Evolutionary conservation across 2,113 vertebrate species (phyloP).

Genomic region (Romanogobio albipinnatus): DNA sequence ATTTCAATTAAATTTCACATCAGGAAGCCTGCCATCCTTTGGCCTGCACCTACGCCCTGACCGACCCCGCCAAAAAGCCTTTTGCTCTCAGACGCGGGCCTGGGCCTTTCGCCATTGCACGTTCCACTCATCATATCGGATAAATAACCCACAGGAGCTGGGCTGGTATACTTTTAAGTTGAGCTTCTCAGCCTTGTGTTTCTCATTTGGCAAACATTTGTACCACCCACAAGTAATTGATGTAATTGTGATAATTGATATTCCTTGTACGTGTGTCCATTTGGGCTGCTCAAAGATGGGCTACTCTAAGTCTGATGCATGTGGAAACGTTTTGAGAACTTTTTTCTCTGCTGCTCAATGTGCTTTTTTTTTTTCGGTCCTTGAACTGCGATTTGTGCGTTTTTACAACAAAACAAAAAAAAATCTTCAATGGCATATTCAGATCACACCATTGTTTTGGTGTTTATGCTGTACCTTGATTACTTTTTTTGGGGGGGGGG

Average conservation of each 20-base stretch:
- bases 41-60: constrained; percentile 71
- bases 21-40: constrained; percentile 74
- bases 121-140: constrained; percentile 18
- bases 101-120: not conserved
- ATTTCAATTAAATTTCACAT: constrained; percentile 81
- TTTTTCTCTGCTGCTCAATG: constrained; percentile 59
- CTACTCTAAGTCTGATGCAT: constrained; percentile 39
- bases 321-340: constrained; percentile 56
- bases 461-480: constrained; percentile 50
- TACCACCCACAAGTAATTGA: constrained; percentile 57
- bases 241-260: constrained; percentile 62
- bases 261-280: constrained; percentile 39
- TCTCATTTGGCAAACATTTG: constrained; percentile 48
- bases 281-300: not conserved
- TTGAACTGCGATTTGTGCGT: not conserved
- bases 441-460: not conserved
- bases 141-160: constrained; percentile 10
- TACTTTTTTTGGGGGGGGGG: constrained; percentile 43
- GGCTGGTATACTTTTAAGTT: constrained; percentile 14
- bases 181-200: constrained; percentile 51
- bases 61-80: constrained; percentile 42
- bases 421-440: not conserved
- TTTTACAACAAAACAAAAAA: too few species aligned
- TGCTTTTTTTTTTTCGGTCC: constrained; percentile 41
- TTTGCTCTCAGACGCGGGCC: constrained; percentile 21